These are phyloP conservation scores for Ariopsis seemanni DNA, from an alignment of 2,113 vertebrate genomes.

Conservation along the genomic window DNA sequence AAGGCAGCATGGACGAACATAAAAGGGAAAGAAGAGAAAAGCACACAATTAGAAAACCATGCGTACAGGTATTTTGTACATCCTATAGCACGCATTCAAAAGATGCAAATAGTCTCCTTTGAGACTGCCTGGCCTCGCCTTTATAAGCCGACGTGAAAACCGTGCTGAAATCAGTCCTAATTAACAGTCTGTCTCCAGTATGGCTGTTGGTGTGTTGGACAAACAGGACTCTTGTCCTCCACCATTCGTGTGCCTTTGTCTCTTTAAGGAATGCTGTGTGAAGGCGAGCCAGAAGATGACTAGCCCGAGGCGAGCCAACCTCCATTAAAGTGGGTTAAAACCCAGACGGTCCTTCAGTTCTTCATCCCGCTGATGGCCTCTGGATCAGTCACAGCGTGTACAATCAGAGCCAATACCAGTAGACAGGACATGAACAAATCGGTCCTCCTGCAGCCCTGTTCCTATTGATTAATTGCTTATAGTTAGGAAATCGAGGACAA, in stretches of 20 bases:
- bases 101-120: background rate
- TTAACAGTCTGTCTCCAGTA: conserved; percentile 31
- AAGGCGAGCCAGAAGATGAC: conserved; percentile 46
- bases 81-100: background rate
- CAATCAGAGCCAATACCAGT: conserved; percentile 44
- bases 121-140: background rate
- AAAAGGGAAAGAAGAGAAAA: conserved; percentile 3
- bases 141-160: conserved; percentile 22
- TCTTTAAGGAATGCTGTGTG: conserved; percentile 37
- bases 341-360: conserved; percentile 51
- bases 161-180: conserved; percentile 33
- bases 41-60: background rate
- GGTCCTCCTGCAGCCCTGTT: conserved; percentile 23
- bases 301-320: conserved; percentile 49
- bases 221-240: conserved; percentile 43
- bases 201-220: conserved; percentile 32
- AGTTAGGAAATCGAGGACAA: conserved; percentile 46
- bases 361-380: conserved; percentile 37
- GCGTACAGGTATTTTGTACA: background rate
- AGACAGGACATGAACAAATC: conserved; percentile 47
- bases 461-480: conserved; percentile 47
- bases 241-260: conserved; percentile 45
- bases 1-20: conserved; percentile 7
- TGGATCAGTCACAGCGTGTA: conserved; percentile 21
- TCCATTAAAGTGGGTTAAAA: conserved; percentile 39